phyloP scores from a whole-genome alignment of 2,888 invertebrate genomes.

The Drosophila borealis region DNA sequence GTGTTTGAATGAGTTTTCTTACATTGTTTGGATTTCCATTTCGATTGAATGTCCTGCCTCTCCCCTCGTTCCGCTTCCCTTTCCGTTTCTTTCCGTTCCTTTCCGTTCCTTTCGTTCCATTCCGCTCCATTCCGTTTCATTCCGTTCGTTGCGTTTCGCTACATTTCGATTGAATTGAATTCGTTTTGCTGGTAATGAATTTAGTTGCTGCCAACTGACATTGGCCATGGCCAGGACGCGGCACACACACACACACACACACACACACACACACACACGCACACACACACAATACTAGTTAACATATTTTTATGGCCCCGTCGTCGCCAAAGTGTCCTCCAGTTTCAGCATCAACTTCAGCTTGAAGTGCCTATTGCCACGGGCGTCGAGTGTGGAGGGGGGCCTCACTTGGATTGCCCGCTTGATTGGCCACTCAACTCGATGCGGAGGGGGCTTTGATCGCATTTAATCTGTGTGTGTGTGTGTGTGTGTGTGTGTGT shows the following conservation, averaged over 20 bases:
- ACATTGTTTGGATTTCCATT: slow-evolving; percentile 44
- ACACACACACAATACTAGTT: slow-evolving; percentile 41
- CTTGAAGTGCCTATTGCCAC: slow-evolving; percentile 44
- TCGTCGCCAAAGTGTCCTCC: slow-evolving; percentile 63
- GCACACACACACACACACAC: background rate
- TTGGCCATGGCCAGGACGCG: slow-evolving; percentile 21
- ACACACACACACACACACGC: slow-evolving; percentile 25
- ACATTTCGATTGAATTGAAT: slow-evolving; percentile 27
- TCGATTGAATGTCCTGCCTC: slow-evolving; percentile 6
- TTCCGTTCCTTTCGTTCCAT: background rate
- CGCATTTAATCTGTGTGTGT: slow-evolving; percentile 9
- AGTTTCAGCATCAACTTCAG: slow-evolving; percentile 26
- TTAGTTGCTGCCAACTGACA: slow-evolving; percentile 16
- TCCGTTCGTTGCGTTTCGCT: slow-evolving; percentile 3
- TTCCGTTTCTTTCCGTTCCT: background rate
- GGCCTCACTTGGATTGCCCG: slow-evolving; percentile 37
- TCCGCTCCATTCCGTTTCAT: background rate
- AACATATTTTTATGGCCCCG: slow-evolving; percentile 67
- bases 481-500: slow-evolving; percentile 5
- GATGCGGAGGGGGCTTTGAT: background rate
- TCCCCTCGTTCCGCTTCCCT: slow-evolving; percentile 9
- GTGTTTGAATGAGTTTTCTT: slow-evolving; percentile 25
- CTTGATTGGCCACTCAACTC: slow-evolving; percentile 46
- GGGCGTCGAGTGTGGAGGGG: background rate
- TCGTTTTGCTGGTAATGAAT: slow-evolving; percentile 51